Percentiles rank a stretch among this genome's conserved stretches.
These are phyloP conservation scores for Scelioninae gen. 2 DNA, from an alignment of 2,888 invertebrate species.

Conservation along the genomic window DNA sequence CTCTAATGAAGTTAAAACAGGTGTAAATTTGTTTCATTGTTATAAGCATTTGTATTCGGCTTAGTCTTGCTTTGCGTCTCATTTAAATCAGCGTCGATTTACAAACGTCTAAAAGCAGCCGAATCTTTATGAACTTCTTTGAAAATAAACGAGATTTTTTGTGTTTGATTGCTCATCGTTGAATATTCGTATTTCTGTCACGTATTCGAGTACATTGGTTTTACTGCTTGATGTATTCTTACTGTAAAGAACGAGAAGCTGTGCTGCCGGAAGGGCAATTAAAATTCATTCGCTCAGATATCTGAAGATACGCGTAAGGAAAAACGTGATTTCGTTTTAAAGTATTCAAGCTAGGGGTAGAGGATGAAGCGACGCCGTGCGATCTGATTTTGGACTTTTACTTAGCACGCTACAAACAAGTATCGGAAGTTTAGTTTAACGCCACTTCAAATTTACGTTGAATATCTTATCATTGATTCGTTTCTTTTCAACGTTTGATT, in stretches of 20 bases:
- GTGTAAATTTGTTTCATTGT: slow-evolving; percentile 35
- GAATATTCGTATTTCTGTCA: slow-evolving; percentile 60
- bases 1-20: slow-evolving; percentile 24
- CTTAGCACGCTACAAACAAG: slow-evolving; percentile 57
- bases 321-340: slow-evolving; percentile 65
- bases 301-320: slow-evolving; percentile 61
- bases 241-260: slow-evolving; percentile 58
- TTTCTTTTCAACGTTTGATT: slow-evolving; percentile 2
- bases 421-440: slow-evolving; percentile 49
- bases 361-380: slow-evolving; percentile 34
- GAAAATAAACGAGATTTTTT: slow-evolving; percentile 57
- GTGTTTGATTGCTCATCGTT: slow-evolving; percentile 53
- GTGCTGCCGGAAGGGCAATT: slow-evolving; percentile 62
- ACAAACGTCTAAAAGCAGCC: slow-evolving; percentile 18
- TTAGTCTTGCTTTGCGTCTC: slow-evolving; percentile 11
- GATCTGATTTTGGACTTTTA: slow-evolving; percentile 56
- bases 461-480: slow-evolving; percentile 24
- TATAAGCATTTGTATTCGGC: slow-evolving; percentile 10
- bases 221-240: slow-evolving; percentile 61
- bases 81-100: slow-evolving; percentile 43
- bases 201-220: slow-evolving; percentile 60
- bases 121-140: slow-evolving; percentile 49
- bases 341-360: slow-evolving; percentile 57
- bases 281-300: slow-evolving; percentile 63
- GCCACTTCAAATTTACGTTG: slow-evolving; percentile 34